Conservation (phyloP, 1,140 invertebrate species). For the Drosophila sproati region DNA sequence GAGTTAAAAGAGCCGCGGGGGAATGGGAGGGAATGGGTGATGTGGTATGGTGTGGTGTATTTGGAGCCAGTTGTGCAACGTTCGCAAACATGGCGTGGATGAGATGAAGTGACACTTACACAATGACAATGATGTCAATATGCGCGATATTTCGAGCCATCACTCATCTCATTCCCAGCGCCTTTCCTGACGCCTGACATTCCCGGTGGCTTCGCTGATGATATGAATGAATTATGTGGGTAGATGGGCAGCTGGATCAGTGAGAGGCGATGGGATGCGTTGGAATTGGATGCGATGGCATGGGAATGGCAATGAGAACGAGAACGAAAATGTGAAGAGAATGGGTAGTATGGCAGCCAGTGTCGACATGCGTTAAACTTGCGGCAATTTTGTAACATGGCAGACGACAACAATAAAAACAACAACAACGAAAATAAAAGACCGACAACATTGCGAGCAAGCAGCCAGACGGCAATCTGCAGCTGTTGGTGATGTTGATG, state of each 20-base stretch:
- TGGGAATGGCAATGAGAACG: conserved; percentile 8
- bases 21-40: background rate
- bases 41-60: background rate
- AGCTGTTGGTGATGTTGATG: conserved; percentile 51
- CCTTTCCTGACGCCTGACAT: conserved; percentile 4
- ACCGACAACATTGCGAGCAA: conserved; percentile 46
- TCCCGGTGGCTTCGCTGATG: conserved; percentile 53
- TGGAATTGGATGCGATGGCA: background rate
- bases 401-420: conserved; percentile 52
- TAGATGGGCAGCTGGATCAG: conserved; percentile 28
- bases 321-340: background rate
- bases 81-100: conserved; percentile 37
- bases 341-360: conserved; percentile 11
- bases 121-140: conserved; percentile 82
- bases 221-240: conserved; percentile 84
- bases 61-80: conserved; percentile 19
- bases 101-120: conserved; percentile 81
- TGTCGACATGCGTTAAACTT: conserved; percentile 83
- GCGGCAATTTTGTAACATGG: conserved; percentile 80
- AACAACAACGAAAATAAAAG: conserved; percentile 27
- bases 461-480: conserved; percentile 53
- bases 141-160: conserved; percentile 76
- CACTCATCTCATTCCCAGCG: conserved; percentile 62
- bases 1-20: background rate
- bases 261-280: conserved; percentile 5